Conservation (phyloP, 92 coral and sea anemone species). For the Phenganax subtilis region DNA sequence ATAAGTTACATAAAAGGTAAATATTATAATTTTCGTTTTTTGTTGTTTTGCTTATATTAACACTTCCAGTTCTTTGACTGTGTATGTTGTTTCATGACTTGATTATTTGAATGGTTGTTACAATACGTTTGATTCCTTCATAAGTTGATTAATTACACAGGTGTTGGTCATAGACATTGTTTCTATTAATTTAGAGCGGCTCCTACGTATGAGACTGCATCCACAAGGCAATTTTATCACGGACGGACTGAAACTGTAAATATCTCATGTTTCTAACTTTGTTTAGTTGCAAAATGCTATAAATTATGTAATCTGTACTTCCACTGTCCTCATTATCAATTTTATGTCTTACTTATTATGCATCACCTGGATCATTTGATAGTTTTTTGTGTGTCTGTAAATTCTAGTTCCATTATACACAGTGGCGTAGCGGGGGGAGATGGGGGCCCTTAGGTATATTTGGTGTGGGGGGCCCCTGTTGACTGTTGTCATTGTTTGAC, state of each 20-base stretch:
- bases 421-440: no score
- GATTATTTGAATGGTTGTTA: not conserved
- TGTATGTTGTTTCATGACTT: not conserved
- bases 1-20: constrained; percentile 74
- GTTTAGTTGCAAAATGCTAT: no score
- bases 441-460: no score
- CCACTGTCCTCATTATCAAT: not conserved
- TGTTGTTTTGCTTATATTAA: not conserved
- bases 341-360: no score
- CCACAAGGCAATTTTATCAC: constrained; percentile 79
- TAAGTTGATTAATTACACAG: not conserved
- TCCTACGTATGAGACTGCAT: constrained; percentile 83
- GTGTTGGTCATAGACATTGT: not conserved
- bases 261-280: no score
- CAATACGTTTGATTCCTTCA: no score
- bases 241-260: constrained; percentile 95
- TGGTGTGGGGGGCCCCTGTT: no score
- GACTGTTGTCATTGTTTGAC: no score
- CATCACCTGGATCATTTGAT: no score
- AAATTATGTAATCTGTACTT: not conserved
- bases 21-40: not conserved
- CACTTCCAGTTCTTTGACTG: not conserved
- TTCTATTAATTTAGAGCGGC: constrained; percentile 53
- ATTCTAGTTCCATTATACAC: not conserved
- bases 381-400: not conserved